Evolutionary conservation across 2,113 vertebrate genomes (phyloP), one percentile per base, ranked within the genome.

Genomic region (Oreochromis niloticus): DNA sequence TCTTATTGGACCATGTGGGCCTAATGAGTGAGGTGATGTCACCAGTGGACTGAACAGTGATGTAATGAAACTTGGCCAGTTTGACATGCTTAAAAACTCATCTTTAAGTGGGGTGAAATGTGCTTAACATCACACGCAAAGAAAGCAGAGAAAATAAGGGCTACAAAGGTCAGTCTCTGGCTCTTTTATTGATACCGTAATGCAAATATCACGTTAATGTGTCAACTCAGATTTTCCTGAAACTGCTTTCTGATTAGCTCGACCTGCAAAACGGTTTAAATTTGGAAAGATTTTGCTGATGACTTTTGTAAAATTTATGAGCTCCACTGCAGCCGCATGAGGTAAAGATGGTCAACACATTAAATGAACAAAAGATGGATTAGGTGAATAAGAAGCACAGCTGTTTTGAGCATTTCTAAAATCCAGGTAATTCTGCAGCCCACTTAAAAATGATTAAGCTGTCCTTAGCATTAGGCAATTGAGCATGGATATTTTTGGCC

Each of bases 11-110:
- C 89, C 80, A n/a, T 80, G 83, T 50, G 86, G 93, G 71, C 85
- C 46, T 92, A 88, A 88, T 91, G 84, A 91, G 80, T n/a, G 36
- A 48, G 54, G 41, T 95, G 92, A 96, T 92, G 85, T 95, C 91
- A 95, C 80, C 36, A 39, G 75, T 93, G 91, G 89, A 88, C 78
- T 68, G 27, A 27, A 24, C 10, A 16, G 30, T 61, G 81, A 90
- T 88, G 87, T 86, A 88, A 92, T 93, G 85, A 92, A 80, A 50
- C 32, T 68, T 78, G 88, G 81, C 75, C 34, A 54, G 27, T 46
- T 56, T 83, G 52, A 83, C 6, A 34, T 57, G 78, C 43, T 36
- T 86, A 81, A 88, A 89, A 87, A 86, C 30, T 81, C 87, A 30
- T 75, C 46, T 80, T 66, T 48, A 46, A 48, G 63, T 61, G 2